Conservation (phyloP, 92 coral and sea anemone species). For the Palythoa heliodiscus region DNA sequence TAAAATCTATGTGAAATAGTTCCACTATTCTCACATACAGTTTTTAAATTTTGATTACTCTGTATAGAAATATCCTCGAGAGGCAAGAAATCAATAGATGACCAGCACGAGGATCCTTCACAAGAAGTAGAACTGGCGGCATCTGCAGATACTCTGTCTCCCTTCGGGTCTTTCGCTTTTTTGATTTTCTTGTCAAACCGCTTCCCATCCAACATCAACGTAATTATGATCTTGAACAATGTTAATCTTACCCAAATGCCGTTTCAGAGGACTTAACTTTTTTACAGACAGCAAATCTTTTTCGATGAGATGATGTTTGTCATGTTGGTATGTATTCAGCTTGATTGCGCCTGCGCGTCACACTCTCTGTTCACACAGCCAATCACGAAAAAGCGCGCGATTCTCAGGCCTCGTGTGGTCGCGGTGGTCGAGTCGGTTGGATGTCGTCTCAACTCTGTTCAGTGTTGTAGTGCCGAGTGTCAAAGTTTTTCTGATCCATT, state of each 20-base stretch:
- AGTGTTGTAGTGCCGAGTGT: background rate
- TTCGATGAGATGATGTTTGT: background rate
- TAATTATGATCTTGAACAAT: constrained; percentile 34
- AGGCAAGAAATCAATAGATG: background rate
- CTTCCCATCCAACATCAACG: constrained; percentile 18
- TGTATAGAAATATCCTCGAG: background rate
- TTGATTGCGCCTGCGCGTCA: background rate
- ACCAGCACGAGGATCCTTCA: background rate
- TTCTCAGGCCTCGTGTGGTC: background rate
- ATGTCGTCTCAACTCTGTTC: background rate
- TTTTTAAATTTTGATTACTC: no score
- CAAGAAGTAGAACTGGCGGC: background rate
- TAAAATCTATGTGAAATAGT: background rate
- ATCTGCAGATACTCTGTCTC: background rate
- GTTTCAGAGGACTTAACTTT: constrained; percentile 26
- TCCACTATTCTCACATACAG: background rate
- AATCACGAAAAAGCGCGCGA: background rate
- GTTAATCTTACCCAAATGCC: constrained; percentile 11
- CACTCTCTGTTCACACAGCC: constrained; percentile 13
- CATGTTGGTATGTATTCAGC: background rate
- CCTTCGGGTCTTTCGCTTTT: constrained; percentile 30
- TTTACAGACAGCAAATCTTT: background rate
- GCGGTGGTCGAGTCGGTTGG: background rate
- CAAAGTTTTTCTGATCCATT: background rate
- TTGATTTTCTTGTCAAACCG: constrained; percentile 16